These are phyloP conservation scores for Antennarius striatus DNA, from an alignment of 2,113 vertebrate species.

Conservation along the genomic window DNA sequence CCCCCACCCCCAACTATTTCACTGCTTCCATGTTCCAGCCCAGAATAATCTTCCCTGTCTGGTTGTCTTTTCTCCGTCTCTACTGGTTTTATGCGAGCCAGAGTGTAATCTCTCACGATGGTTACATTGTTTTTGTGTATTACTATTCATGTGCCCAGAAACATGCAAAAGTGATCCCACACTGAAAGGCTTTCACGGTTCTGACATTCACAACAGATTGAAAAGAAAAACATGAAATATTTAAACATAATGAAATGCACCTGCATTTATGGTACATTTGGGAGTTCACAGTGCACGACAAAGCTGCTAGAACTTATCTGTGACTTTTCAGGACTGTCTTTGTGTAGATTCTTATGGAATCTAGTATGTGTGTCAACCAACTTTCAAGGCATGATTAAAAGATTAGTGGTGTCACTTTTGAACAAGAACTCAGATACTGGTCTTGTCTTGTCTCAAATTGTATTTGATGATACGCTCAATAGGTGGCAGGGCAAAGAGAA, in stretches of 20 bases:
- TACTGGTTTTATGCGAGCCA: slow-evolving; percentile 70
- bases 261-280: slow-evolving; percentile 7
- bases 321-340: slow-evolving; percentile 26
- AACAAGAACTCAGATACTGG: slow-evolving; percentile 74
- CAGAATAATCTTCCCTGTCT: slow-evolving; percentile 65
- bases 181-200: slow-evolving; percentile 16
- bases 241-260: slow-evolving; percentile 17
- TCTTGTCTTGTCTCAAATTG: slow-evolving; percentile 70
- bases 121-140: slow-evolving; percentile 75
- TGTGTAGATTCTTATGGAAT: slow-evolving; percentile 18
- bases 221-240: slow-evolving; percentile 21
- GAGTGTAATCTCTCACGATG: slow-evolving; percentile 72
- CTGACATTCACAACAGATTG: slow-evolving; percentile 13
- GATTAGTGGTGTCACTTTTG: slow-evolving; percentile 70
- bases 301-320: slow-evolving; percentile 21
- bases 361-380: slow-evolving; percentile 37
- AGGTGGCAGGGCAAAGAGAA: no score
- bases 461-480: slow-evolving; percentile 39
- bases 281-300: slow-evolving; percentile 24
- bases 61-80: slow-evolving; percentile 52
- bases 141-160: slow-evolving; percentile 44
- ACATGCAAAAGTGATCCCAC: slow-evolving; percentile 30
- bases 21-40: slow-evolving; percentile 65
- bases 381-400: slow-evolving; percentile 71
- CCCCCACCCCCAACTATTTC: slow-evolving; percentile 25